A percentile compares a stretch with the other conserved stretches of the same genome.
Evolutionary conservation across 2,113 vertebrate genomes (phyloP).

Genomic region (Seriola rivoliana): DNA sequence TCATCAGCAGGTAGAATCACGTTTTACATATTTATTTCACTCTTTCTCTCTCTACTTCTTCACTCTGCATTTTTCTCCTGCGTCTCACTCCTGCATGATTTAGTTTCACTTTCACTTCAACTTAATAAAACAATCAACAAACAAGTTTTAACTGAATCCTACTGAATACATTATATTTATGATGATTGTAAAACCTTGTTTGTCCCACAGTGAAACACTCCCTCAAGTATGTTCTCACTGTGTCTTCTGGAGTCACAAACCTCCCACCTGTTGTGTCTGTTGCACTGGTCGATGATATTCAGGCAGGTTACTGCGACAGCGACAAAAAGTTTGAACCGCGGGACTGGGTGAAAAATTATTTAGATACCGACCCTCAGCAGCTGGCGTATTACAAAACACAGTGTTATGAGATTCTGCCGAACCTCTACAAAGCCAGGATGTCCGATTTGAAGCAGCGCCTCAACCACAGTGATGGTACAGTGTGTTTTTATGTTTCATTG

Average conservation of each 20-base stretch:
- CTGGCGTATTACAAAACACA: background rate
- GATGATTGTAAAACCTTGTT: background rate
- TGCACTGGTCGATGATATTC: background rate
- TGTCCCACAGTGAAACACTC: background rate
- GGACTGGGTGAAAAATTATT: background rate
- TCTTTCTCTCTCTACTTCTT: too few relatives aligned
- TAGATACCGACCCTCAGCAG: background rate
- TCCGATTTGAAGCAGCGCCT: background rate
- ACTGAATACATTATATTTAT: background rate
- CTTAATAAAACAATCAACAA: too few relatives aligned
- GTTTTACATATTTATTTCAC: too few relatives aligned
- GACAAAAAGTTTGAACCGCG: background rate
- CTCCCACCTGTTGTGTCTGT: background rate
- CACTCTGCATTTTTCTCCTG: too few relatives aligned
- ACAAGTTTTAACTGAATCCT: background rate
- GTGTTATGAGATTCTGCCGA: background rate
- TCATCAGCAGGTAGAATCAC: background rate
- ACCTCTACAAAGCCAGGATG: background rate
- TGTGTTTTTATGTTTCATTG: too few relatives aligned
- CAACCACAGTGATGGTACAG: background rate
- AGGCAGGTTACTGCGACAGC: background rate
- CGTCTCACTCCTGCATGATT: too few relatives aligned
- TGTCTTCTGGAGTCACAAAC: background rate
- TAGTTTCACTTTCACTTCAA: too few relatives aligned
- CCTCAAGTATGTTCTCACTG: background rate